Base-by-base conservation (phyloP, 1,140 invertebrate species). In the Tyrophagus putrescentiae region DNA sequence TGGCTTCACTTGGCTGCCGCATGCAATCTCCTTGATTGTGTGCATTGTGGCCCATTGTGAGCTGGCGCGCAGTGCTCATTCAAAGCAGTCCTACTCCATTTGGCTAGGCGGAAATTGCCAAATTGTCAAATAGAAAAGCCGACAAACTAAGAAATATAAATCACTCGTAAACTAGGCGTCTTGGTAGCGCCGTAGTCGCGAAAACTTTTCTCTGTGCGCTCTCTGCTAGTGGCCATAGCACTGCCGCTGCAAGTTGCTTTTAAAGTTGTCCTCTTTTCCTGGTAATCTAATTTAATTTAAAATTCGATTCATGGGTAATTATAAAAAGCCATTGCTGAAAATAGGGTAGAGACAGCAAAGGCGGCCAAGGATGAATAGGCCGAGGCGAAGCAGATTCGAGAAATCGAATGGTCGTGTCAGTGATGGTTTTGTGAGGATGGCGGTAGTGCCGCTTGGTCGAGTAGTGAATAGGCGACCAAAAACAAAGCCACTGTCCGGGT, bases 11-110 rank as follows among this genome's bases (percentile, higher is more conserved):
- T 7, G 45, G 18, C n/a, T n/a, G n/a, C n/a, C n/a, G 18, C 45
- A 48, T 48, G 45, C 45, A 48, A 48, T 48, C 45, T 48, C 21
- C 7, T 48, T 48, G 45, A 48, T 48, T 48, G 45, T 48, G 23
- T n/a, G n/a, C n/a, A n/a, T n/a, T n/a, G n/a, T n/a, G n/a, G n/a
- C n/a, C n/a, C n/a, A n/a, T n/a, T n/a, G n/a, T n/a, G n/a, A n/a
- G n/a, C n/a, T n/a, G n/a, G n/a, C n/a, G n/a, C n/a, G n/a, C n/a
- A n/a, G n/a, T n/a, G n/a, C n/a, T 6, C 18, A 9, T 48, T 48
- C 45, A 48, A 48, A 25, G 45, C 31, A 29, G 9, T 48, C 7
- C 21, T 21, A 48, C 45, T 48, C 13, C 45, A 48, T 48, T 7
- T 29, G 18, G 7, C 45, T 7, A 48, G 31, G 31, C 45, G 45